A percentile compares a stretch with the other conserved stretches of the same genome.
Evolutionary conservation across 2,888 invertebrate genomes (phyloP).

Genomic region (Spicauda simplicius): DNA sequence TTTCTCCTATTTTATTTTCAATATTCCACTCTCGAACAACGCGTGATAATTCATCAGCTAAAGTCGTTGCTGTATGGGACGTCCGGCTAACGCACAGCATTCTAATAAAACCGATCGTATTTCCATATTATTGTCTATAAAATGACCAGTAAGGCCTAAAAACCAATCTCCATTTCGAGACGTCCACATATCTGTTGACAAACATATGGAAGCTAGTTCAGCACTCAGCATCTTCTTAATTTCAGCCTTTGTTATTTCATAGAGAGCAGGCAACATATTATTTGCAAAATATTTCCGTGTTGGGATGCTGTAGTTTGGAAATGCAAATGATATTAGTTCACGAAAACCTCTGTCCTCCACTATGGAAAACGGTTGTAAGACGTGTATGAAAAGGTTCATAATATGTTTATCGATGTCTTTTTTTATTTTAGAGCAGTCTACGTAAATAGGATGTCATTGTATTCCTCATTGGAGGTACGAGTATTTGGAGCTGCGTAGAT

Average conservation of each 20-base stretch:
- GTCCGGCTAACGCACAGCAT: no score
- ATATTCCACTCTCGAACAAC: conserved; percentile 25
- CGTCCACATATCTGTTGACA: conserved; percentile 44
- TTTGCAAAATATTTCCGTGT: conserved; percentile 26
- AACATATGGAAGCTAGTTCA: conserved; percentile 22
- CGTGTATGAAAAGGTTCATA: conserved; percentile 22
- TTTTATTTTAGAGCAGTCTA: conserved; percentile 17
- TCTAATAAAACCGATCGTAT: no score
- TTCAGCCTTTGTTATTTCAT: conserved; percentile 8
- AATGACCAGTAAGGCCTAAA: conserved; percentile 37
- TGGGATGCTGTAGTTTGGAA: conserved; percentile 10
- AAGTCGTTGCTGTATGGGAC: conserved; percentile 14
- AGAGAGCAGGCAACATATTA: conserved; percentile 12
- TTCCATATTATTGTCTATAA: no score
- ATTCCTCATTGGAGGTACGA: no score
- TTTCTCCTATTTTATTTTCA: conserved; percentile 10
- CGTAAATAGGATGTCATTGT: not conserved
- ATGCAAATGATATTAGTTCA: conserved; percentile 17
- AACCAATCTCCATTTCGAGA: conserved; percentile 36
- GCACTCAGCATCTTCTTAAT: no score
- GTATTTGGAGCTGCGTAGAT: no score
- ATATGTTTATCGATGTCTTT: conserved; percentile 25
- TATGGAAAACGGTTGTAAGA: conserved; percentile 26
- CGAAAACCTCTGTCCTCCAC: conserved; percentile 30
- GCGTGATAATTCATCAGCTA: conserved; percentile 15